Evolutionary conservation across 2,888 invertebrate genomes (phyloP).

Genomic region (Julus scanicus): DNA sequence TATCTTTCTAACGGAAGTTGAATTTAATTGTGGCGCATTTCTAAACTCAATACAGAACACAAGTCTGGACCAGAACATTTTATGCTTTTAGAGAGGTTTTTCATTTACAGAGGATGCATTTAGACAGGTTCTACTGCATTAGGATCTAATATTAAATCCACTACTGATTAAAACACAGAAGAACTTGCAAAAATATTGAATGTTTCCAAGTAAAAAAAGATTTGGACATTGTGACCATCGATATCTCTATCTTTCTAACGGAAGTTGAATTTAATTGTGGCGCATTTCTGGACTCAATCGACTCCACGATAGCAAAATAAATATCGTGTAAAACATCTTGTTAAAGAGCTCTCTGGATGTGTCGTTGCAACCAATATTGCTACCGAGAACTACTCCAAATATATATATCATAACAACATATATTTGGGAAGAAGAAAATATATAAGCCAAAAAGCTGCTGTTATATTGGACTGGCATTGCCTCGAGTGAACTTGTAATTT

Average conservation of each 20-base stretch:
- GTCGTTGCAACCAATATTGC: constrained; percentile 36
- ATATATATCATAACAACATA: constrained; percentile 21
- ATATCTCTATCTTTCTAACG: background rate
- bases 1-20: background rate
- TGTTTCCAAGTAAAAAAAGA: background rate
- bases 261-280: constrained; percentile 37
- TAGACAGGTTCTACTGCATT: no score
- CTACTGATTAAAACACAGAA: no score
- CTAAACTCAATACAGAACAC: background rate
- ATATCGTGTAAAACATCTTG: constrained; percentile 43
- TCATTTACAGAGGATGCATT: background rate
- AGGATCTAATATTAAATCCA: no score
- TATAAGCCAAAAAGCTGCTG: constrained; percentile 40
- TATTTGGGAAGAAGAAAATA: background rate
- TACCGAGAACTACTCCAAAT: constrained; percentile 31
- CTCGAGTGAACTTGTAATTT: constrained; percentile 43
- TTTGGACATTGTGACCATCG: background rate
- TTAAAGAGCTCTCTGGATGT: constrained; percentile 43
- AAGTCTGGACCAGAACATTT: no score
- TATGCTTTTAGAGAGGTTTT: no score
- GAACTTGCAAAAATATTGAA: background rate
- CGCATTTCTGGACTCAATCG: constrained; percentile 31
- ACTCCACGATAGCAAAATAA: constrained; percentile 40
- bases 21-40: constrained; percentile 36
- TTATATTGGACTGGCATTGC: constrained; percentile 43